phyloP scores from a whole-genome alignment of 2,888 invertebrate genomes.

The Acleris literana region DNA sequence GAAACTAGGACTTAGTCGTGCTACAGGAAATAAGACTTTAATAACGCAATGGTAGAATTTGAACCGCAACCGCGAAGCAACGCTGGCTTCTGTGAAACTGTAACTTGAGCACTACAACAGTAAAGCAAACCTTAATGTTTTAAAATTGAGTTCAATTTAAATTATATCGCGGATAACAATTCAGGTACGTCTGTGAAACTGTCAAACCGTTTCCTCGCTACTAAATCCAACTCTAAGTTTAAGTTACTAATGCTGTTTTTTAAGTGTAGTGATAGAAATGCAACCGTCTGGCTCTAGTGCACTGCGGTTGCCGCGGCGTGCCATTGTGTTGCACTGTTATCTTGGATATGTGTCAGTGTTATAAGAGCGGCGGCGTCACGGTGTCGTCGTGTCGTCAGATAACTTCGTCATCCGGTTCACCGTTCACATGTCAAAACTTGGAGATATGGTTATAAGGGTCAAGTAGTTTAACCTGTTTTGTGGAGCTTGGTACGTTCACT shows the following conservation, averaged over 20 bases:
- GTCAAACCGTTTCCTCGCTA: slow-evolving; percentile 27
- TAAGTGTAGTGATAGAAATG: slow-evolving; percentile 11
- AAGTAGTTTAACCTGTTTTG: no score
- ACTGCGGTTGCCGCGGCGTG: slow-evolving; percentile 63
- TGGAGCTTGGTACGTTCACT: no score
- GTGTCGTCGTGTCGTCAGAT: slow-evolving; percentile 16
- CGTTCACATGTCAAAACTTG: not conserved
- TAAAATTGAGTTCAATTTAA: slow-evolving; percentile 7
- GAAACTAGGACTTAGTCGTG: slow-evolving; percentile 55
- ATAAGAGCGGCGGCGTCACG: slow-evolving; percentile 47
- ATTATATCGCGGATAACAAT: not conserved
- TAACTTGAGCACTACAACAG: not conserved
- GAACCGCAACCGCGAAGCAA: slow-evolving; percentile 24
- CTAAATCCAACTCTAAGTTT: slow-evolving; percentile 43
- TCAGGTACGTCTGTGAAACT: slow-evolving; percentile 10
- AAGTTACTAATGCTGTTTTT: slow-evolving; percentile 42
- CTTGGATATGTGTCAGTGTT: slow-evolving; percentile 67
- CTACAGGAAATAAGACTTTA: slow-evolving; percentile 53
- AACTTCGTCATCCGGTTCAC: not conserved
- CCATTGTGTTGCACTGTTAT: slow-evolving; percentile 65
- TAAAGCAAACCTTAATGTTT: slow-evolving; percentile 8
- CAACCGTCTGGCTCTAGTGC: slow-evolving; percentile 50
- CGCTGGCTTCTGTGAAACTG: slow-evolving; percentile 4
- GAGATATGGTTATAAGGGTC: no score
- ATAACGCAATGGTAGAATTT: slow-evolving; percentile 38